Percentiles rank a stretch among this genome's conserved stretches.
Conservation (phyloP, 2,113 vertebrate species). For the Lepidothrix coronata region DNA sequence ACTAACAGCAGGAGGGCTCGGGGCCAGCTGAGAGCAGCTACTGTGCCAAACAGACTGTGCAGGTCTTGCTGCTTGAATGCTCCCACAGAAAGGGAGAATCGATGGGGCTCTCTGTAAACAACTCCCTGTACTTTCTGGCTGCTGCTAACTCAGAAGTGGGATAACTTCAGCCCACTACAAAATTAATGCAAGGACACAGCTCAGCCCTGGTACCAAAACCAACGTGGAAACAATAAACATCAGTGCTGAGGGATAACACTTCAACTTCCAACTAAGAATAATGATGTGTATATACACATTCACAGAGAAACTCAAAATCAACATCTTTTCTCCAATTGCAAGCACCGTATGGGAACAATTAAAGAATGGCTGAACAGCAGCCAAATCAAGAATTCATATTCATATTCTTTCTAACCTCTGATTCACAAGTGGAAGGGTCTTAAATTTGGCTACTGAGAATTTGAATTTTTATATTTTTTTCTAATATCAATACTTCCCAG, state of each 20-base stretch:
- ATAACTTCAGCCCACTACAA: slow-evolving; percentile 68
- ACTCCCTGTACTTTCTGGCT: slow-evolving; percentile 81
- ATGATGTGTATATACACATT: not conserved
- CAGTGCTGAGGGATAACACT: not conserved
- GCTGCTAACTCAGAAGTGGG: slow-evolving; percentile 67
- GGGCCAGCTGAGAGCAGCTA: slow-evolving; percentile 75
- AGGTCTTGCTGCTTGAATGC: slow-evolving; percentile 78
- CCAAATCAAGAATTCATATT: not conserved
- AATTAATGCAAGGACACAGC: not conserved
- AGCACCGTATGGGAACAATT: not conserved
- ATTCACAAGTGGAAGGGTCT: not conserved
- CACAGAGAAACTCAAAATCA: not conserved
- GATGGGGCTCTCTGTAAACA: slow-evolving; percentile 84
- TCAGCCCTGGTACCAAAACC: not conserved
- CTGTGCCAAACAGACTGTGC: slow-evolving; percentile 83
- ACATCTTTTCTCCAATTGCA: not conserved
- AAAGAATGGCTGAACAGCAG: not conserved
- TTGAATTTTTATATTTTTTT: not conserved
- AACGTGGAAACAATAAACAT: not conserved
- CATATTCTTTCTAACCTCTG: not conserved
- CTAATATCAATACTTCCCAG: not conserved
- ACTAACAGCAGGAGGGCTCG: slow-evolving; percentile 75
- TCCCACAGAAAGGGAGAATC: slow-evolving; percentile 82
- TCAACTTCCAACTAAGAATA: not conserved
- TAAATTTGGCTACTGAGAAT: not conserved